phyloP scores from a whole-genome alignment of 2,888 invertebrate species.

The Tachystola acroxantha region DNA sequence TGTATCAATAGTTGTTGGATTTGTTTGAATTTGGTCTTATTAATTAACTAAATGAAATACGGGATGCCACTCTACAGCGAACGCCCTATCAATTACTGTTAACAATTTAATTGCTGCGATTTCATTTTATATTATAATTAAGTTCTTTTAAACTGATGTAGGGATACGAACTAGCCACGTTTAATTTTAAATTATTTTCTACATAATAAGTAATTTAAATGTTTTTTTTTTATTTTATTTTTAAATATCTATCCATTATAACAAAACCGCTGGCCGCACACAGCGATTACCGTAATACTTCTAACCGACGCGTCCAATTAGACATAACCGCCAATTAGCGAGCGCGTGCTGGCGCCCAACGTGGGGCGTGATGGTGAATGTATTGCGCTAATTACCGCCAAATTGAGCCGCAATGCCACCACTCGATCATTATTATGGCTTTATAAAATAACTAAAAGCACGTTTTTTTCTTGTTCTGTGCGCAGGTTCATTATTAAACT shows the following conservation, averaged over 20 bases:
- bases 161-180: not conserved
- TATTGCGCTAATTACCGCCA: constrained; percentile 33
- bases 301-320: constrained; percentile 35
- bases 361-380: constrained; percentile 44
- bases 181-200: no score
- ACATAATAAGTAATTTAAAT: no score
- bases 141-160: no score
- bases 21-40: constrained; percentile 74
- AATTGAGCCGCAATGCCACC: not conserved
- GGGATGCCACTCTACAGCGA: constrained; percentile 19
- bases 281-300: constrained; percentile 20
- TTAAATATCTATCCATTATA: no score
- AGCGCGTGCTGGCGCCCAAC: constrained; percentile 32
- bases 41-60: constrained; percentile 70
- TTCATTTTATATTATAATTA: not conserved
- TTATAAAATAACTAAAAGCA: no score
- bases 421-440: not conserved
- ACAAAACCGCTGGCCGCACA: no score
- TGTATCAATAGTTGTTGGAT: constrained; percentile 70
- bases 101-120: not conserved
- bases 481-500: no score
- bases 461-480: no score
- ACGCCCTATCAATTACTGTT: constrained; percentile 10
- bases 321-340: constrained; percentile 40
- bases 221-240: no score